phyloP scores from a whole-genome alignment of 2,888 invertebrate species.

The Ichneumon xanthorius region DNA sequence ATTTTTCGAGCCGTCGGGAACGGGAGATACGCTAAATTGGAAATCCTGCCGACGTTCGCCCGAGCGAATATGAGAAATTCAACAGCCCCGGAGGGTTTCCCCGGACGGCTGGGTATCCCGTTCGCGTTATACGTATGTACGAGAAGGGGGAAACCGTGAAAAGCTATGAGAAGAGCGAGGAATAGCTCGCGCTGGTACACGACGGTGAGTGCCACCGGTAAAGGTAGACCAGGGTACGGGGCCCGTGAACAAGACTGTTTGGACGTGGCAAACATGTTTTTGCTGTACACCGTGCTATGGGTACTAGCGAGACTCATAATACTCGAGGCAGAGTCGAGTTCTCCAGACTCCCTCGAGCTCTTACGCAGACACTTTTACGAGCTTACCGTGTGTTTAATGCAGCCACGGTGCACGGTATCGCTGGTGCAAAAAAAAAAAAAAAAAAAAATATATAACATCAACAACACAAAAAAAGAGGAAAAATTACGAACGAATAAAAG shows the following conservation, averaged over 20 bases:
- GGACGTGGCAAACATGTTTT: conserved; percentile 71
- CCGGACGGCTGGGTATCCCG: neutral
- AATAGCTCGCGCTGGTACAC: conserved; percentile 30
- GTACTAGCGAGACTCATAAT: conserved; percentile 32
- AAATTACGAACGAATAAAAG: conserved; percentile 50
- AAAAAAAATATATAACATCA: neutral
- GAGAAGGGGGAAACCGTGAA: conserved; percentile 15
- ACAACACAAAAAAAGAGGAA: conserved; percentile 15
- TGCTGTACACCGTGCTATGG: conserved; percentile 45
- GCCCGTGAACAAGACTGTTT: conserved; percentile 67
- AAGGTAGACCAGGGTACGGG: conserved; percentile 53
- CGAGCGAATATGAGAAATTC: conserved; percentile 27
- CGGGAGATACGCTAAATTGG: neutral
- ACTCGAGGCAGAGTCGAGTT: conserved; percentile 44
- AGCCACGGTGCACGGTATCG: conserved; percentile 28
- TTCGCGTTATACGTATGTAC: conserved; percentile 1
- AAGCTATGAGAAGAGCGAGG: conserved; percentile 38
- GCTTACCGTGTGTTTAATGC: conserved; percentile 49
- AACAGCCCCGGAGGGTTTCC: conserved; percentile 21
- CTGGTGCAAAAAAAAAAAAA: conserved; percentile 22
- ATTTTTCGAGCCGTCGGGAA: neutral
- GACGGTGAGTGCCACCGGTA: conserved; percentile 57
- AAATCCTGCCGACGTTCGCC: conserved; percentile 17
- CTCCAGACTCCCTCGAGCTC: conserved; percentile 66
- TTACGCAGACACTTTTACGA: conserved; percentile 68